Evolutionary conservation across 2,888 invertebrate species (phyloP), one percentile per base, ranked within the genome.

Genomic region (Microplitis manilae): DNA sequence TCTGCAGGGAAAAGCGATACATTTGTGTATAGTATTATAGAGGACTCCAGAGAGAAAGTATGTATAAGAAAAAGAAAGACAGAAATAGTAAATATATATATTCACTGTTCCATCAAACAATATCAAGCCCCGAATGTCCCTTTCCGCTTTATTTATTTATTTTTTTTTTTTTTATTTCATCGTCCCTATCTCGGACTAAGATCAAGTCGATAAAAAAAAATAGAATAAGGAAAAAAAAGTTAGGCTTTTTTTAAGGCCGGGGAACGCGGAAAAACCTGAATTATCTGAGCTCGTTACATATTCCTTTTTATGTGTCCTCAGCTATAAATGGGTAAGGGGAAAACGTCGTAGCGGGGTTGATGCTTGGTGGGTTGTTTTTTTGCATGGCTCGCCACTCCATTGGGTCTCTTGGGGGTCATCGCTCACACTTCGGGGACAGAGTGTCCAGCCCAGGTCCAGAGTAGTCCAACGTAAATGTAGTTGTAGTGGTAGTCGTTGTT

Each of bases 251-350:
- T 64, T 41, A 9, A 65, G 41, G 41, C 9, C 41, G 9, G 68
- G 64, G 74, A 69, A 75, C 78, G 77, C 67, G 74, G 62, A 81
- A 81, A 82, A 84, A 84, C 84, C 84, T 86, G 87, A 89, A 88
- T 89, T 88, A 89, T 88, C 87, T 84, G 78, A 67, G 81, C 84
- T 89, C 89, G 86, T 90, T 88, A 87, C 86, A 86, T 89, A 90
- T 90, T 89, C 89, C 86, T 87, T 89, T 89, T 89, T 89, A 89
- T 87, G 87, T 85, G 85, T 84, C 83, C 83, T 84, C 78, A 79
- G 77, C 87, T 84, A 87, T 87, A 88, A 88, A 88, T 84, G 84
- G 85, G 81, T 75, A 79, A 74, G 73, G 75, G 79, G 68, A 77
- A 79, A 74, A 79, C 77, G 73, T 30, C 41, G 9, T 77, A 78